Evolutionary conservation across 2,113 vertebrate species (phyloP).

Genomic region (Caranx melampygus): DNA sequence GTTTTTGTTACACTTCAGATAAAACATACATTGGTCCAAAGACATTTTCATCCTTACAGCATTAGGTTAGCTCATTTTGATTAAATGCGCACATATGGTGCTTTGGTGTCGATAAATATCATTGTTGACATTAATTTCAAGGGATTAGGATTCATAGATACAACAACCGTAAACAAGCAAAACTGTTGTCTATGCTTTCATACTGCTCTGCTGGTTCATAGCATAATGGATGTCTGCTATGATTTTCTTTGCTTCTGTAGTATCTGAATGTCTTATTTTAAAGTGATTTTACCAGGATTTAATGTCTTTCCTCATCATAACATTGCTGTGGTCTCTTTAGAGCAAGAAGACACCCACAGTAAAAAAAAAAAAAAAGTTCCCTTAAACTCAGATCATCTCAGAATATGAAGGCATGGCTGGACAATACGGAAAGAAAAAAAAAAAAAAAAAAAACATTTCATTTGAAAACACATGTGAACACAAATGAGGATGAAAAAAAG

Average conservation of each 20-base stretch:
- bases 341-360: background rate
- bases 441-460: background rate
- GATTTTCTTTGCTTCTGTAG: background rate
- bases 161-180: background rate
- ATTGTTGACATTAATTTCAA: background rate
- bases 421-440: background rate
- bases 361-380: background rate
- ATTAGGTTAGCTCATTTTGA: conserved; percentile 7
- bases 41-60: conserved; percentile 27
- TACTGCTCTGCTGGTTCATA: background rate
- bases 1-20: conserved; percentile 54
- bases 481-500: background rate
- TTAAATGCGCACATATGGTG: background rate
- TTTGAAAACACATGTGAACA: background rate
- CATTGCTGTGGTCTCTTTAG: background rate
- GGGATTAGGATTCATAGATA: background rate
- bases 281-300: background rate
- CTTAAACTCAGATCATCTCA: background rate
- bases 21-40: conserved; percentile 31
- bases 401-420: background rate
- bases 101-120: background rate
- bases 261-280: background rate
- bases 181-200: background rate
- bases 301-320: background rate
- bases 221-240: background rate